Conservation (phyloP, 30 jellyfish, hydroid and myxozoan genomes). For the Turritopsis rubra region DNA sequence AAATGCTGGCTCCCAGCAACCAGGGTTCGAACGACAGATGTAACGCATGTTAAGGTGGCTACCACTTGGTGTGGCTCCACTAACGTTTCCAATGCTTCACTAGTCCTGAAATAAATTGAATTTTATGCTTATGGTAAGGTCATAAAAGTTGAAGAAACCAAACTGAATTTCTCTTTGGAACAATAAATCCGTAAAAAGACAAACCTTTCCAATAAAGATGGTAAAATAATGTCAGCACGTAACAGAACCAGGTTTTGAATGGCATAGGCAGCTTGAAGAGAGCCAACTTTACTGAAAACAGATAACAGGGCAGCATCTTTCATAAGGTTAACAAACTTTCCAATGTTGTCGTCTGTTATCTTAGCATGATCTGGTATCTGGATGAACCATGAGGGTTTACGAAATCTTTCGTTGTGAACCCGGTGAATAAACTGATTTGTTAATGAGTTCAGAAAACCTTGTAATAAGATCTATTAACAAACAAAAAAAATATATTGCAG, state of each 20-base stretch:
- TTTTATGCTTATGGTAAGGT: neutral
- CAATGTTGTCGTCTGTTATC: constrained; percentile 62
- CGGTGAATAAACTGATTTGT: constrained; percentile 55
- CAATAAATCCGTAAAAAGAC: neutral
- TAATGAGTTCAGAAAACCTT: constrained; percentile 23
- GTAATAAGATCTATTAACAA: constrained; percentile 10
- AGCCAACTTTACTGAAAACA: constrained; percentile 65
- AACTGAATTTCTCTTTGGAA: neutral
- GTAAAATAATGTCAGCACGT: constrained; percentile 71
- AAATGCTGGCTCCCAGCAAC: constrained; percentile 54
- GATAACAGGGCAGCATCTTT: constrained; percentile 73
- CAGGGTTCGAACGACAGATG: constrained; percentile 64
- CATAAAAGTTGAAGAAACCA: neutral
- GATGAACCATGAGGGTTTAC: constrained; percentile 49
- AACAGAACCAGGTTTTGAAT: constrained; percentile 64
- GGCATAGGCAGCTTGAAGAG: constrained; percentile 57
- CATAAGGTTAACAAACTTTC: constrained; percentile 41
- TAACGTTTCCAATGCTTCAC: constrained; percentile 78
- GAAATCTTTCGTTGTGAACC: constrained; percentile 62
- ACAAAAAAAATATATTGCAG: neutral
- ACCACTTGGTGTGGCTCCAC: constrained; percentile 91
- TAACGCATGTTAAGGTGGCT: constrained; percentile 78
- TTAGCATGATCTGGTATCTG: constrained; percentile 50
- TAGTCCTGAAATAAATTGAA: constrained; percentile 52
- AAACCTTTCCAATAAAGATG: constrained; percentile 69